These are phyloP conservation scores for Megalopta genalis DNA, from an alignment of 1,140 invertebrate genomes.

Conservation along the genomic window DNA sequence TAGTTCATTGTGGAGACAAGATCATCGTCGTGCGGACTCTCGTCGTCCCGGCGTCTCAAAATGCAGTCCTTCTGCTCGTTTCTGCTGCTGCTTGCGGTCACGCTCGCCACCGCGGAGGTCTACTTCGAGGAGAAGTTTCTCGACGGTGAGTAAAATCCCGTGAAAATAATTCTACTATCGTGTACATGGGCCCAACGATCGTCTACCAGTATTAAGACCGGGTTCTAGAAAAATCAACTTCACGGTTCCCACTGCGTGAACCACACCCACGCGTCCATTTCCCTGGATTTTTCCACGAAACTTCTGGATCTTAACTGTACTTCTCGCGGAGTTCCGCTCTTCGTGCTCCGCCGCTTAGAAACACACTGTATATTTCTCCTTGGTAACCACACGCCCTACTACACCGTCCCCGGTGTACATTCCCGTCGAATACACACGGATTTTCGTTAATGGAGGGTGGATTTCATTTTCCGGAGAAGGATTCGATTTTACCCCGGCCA, in stretches of 20 bases:
- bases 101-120: constrained; percentile 79
- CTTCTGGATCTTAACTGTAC: background rate
- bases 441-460: background rate
- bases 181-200: too few relatives aligned
- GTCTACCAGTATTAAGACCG: background rate
- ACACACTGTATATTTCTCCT: constrained; percentile 44
- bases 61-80: constrained; percentile 80
- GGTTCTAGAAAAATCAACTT: constrained; percentile 1
- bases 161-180: too few relatives aligned
- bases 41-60: constrained; percentile 75
- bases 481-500: constrained; percentile 13
- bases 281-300: background rate
- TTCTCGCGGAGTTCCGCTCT: background rate
- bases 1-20: constrained; percentile 60
- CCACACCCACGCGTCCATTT: constrained; percentile 54
- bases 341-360: too few relatives aligned
- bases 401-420: too few relatives aligned
- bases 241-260: constrained; percentile 16
- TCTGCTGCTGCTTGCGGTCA: constrained; percentile 80
- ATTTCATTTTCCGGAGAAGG: too few relatives aligned
- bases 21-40: constrained; percentile 69
- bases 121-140: constrained; percentile 87
- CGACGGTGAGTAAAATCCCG: constrained; percentile 83
- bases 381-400: constrained; percentile 54
- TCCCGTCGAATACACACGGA: constrained; percentile 18